phyloP scores from a whole-genome alignment of 1,140 invertebrate genomes.

The Plectus sambesii region DNA sequence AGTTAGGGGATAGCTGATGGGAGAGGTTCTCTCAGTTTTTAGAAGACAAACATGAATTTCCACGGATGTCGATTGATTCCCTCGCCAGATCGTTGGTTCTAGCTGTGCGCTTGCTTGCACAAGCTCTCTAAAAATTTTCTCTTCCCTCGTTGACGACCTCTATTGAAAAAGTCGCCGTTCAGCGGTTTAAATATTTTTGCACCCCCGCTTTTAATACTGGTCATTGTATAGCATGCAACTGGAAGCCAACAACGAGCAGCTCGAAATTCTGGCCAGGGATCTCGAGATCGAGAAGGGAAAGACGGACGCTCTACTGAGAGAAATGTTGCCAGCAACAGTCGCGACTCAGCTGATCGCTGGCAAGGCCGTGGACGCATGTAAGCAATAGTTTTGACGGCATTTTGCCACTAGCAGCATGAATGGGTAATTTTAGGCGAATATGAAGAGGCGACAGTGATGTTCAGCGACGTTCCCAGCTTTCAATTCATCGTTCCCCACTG shows the following conservation, averaged over 20 bases:
- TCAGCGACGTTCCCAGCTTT: conserved; percentile 36
- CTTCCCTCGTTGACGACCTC: no score
- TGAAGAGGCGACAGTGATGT: conserved; percentile 40
- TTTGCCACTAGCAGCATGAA: conserved; percentile 5
- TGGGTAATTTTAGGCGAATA: conserved; percentile 29
- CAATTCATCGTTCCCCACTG: conserved; percentile 39
- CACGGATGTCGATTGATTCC: no score
- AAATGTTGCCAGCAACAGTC: conserved; percentile 37
- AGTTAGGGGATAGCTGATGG: no score
- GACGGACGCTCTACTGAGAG: conserved; percentile 60
- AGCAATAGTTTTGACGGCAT: conserved; percentile 13
- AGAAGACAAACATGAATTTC: no score
- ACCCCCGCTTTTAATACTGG: background rate
- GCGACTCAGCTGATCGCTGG: conserved; percentile 42
- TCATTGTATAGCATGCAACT: conserved; percentile 53
- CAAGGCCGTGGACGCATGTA: conserved; percentile 33
- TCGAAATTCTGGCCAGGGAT: conserved; percentile 86
- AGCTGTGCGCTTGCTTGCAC: no score
- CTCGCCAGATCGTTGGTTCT: no score
- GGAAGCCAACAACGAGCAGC: conserved; percentile 85
- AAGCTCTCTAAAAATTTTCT: no score
- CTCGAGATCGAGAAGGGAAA: conserved; percentile 89
- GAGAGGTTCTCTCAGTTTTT: no score
- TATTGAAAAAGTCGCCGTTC: background rate
- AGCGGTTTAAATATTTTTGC: background rate